Evolutionary conservation across 2,113 vertebrate species (phyloP).

Genomic region (Hippolais icterina): DNA sequence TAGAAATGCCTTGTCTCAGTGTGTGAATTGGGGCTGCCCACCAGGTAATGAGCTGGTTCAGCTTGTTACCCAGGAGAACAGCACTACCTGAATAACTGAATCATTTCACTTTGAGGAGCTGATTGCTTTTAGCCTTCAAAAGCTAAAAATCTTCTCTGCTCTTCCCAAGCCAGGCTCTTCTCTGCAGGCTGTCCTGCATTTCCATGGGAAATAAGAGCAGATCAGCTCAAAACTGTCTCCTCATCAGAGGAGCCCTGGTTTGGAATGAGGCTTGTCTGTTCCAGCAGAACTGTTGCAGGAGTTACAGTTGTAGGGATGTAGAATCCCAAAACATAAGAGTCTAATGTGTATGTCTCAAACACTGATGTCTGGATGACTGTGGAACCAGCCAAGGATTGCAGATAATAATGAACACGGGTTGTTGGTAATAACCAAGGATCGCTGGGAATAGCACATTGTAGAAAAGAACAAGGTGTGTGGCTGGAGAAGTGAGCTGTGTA

Average conservation of each 20-base stretch:
- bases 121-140: background rate
- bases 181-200: background rate
- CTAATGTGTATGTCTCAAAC: background rate
- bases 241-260: background rate
- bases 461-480: background rate
- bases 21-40: background rate
- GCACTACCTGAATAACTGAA: background rate
- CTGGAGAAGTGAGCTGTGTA: background rate
- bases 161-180: background rate
- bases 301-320: background rate
- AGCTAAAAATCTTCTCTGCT: background rate
- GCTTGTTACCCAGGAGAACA: background rate
- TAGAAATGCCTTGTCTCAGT: background rate
- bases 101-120: background rate
- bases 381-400: background rate
- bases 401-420: background rate
- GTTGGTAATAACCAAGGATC: background rate
- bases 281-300: background rate
- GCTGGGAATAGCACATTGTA: rapidly evolving
- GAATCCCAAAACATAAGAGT: background rate
- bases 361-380: background rate
- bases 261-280: background rate
- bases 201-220: background rate
- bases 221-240: background rate
- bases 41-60: background rate